These are phyloP conservation scores for Dione vanillae DNA, from an alignment of 2,888 invertebrate genomes.

Conservation along the genomic window DNA sequence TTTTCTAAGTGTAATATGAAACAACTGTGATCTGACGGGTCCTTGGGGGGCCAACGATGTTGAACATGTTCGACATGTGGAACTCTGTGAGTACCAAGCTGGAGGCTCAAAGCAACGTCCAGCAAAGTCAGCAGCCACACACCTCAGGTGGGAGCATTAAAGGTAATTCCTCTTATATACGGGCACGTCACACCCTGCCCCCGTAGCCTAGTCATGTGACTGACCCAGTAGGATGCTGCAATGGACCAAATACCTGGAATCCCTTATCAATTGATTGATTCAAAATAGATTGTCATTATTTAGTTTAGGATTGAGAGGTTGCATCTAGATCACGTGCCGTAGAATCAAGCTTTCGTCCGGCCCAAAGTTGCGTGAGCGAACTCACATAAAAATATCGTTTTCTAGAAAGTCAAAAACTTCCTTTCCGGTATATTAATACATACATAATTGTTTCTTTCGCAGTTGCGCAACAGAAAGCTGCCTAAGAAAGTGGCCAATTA, in stretches of 20 bases:
- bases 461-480: constrained; percentile 76
- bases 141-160: constrained; percentile 93
- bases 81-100: constrained; percentile 90
- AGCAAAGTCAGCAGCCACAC: constrained; percentile 89
- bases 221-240: constrained; percentile 8
- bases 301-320: not conserved
- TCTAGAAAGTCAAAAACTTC: constrained; percentile 72
- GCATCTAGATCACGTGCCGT: not conserved
- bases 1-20: constrained; percentile 53
- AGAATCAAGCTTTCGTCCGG: not conserved
- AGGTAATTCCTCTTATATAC: constrained; percentile 85
- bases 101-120: constrained; percentile 87
- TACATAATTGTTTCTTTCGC: constrained; percentile 78
- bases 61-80: constrained; percentile 93
- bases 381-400: constrained; percentile 60
- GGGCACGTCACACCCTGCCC: constrained; percentile 37
- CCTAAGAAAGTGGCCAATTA: constrained; percentile 79
- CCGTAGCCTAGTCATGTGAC: constrained; percentile 15
- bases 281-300: not conserved
- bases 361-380: constrained; percentile 64
- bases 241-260: not conserved
- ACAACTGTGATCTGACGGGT: constrained; percentile 58
- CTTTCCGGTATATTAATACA: constrained; percentile 76
- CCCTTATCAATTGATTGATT: not conserved
- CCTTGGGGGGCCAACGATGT: constrained; percentile 70